Evolutionary conservation across 2,888 invertebrate species (phyloP), one percentile per base, ranked within the genome.

Genomic region (Habrosyne pyritoides): DNA sequence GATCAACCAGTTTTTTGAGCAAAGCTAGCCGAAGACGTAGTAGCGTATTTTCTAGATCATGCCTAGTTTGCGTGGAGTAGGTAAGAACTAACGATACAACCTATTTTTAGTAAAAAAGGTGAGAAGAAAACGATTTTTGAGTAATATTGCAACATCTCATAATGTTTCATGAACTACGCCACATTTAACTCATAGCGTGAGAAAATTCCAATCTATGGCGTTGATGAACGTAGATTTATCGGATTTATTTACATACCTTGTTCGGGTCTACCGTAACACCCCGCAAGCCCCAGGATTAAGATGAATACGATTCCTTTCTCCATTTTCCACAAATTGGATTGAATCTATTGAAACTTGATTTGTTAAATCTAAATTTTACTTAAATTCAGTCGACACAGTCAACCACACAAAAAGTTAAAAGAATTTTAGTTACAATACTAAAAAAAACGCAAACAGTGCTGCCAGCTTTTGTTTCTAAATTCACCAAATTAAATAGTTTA

Each of bases 251-350:
- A 58, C 77, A 73, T 79, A 89, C 89, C 82, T 21, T 70, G 60
- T 55, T 66, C 63, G 54, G 81, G 70, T 56, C 72, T 68, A 70
- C 84, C 82, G 54, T 86, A 64, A 67, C 88, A 83, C 63, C 83
- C 63, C 48, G 86, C 81, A 10, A 90, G 61, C 42, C 89, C 83
- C 53, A 91, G 66, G 57, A 91, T 77, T 75, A 87, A 87, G 64
- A 91, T 72, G 69, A 89, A 78, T 70, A 84, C 7, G 24, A 24
- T 77, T 60, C 87, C 77, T 77, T 79, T 82, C 77, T 89, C 87
- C 90, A 89, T 90, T 60, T 73, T 83, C 68, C 52, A 67, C 59
- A 59, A 66, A 64, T 66, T 18, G 50, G 24, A 59, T 59, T 28
- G 47, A 57, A 53, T 33, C 48, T 55, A 33, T 55, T 50, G 28